Conservation (phyloP, 2,113 vertebrate genomes). For the Gymnogyps californianus region DNA sequence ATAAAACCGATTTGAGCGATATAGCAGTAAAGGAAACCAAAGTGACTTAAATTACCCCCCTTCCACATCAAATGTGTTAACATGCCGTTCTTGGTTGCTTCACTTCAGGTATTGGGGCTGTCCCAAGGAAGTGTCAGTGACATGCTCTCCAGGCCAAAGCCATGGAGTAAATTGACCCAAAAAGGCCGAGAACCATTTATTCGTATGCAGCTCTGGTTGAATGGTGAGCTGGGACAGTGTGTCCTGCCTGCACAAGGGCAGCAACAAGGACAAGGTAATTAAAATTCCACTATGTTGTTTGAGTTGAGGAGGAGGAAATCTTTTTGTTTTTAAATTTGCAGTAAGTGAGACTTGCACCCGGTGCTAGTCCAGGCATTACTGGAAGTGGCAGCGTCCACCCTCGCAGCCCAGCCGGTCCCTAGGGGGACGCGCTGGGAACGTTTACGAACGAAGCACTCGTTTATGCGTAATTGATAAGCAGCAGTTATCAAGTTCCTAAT, state of each 20-base stretch:
- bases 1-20: rapidly evolving
- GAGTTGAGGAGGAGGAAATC: conserved; percentile 33
- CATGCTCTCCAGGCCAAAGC: conserved; percentile 92
- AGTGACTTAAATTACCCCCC: not conserved
- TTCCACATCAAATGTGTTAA: conserved; percentile 25
- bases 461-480: conserved; percentile 52
- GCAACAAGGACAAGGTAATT: conserved; percentile 82
- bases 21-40: not conserved
- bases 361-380: not conserved
- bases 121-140: conserved; percentile 94
- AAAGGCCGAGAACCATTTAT: conserved; percentile 94
- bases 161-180: conserved; percentile 95
- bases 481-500: conserved; percentile 54
- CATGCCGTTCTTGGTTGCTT: conserved; percentile 44
- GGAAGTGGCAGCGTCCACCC: not conserved
- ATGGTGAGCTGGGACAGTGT: conserved; percentile 90
- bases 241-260: conserved; percentile 83
- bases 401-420: not conserved
- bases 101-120: conserved; percentile 84
- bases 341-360: not conserved
- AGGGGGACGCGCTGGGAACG: not conserved
- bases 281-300: conserved; percentile 63
- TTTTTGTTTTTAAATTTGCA: not conserved
- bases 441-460: not conserved
- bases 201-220: conserved; percentile 96